Conservation (phyloP, 2,797 vertebrate genomes). For the Heteromormyrus szaboi region DNA sequence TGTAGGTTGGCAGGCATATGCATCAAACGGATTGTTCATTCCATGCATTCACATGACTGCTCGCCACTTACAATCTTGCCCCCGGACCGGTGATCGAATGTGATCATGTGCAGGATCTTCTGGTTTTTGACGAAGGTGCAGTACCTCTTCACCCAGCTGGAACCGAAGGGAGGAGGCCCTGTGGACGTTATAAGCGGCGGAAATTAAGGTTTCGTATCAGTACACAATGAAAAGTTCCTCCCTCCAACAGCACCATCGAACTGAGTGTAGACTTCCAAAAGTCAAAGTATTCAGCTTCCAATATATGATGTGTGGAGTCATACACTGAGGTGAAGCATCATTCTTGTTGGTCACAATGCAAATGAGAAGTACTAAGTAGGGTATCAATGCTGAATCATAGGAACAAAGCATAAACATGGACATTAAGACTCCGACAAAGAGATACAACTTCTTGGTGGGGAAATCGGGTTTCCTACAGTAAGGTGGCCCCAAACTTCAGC, state of each 20-base stretch:
- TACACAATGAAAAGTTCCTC: background rate
- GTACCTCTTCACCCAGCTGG: constrained; percentile 97
- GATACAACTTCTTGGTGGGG: background rate
- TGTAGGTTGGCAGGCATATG: background rate
- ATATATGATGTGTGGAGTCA: background rate
- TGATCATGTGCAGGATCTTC: constrained; percentile 90
- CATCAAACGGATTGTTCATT: background rate
- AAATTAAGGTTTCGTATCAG: background rate
- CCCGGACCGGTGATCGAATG: constrained; percentile 91
- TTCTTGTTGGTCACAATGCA: background rate
- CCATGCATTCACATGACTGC: background rate
- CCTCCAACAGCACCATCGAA: background rate
- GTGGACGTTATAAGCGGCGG: background rate
- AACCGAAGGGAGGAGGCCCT: constrained; percentile 96
- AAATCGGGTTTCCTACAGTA: background rate
- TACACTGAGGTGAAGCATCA: background rate
- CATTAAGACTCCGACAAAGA: background rate
- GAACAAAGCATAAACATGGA: background rate
- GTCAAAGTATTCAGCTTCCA: background rate
- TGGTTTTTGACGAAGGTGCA: constrained; percentile 88
- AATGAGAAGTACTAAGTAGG: background rate
- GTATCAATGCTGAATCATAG: background rate
- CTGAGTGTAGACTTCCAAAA: background rate
- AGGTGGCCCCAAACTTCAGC: background rate
- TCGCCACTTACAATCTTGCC: constrained; percentile 78